phyloP scores from a whole-genome alignment of 2,888 invertebrate genomes.

The Copidosoma aretas region DNA sequence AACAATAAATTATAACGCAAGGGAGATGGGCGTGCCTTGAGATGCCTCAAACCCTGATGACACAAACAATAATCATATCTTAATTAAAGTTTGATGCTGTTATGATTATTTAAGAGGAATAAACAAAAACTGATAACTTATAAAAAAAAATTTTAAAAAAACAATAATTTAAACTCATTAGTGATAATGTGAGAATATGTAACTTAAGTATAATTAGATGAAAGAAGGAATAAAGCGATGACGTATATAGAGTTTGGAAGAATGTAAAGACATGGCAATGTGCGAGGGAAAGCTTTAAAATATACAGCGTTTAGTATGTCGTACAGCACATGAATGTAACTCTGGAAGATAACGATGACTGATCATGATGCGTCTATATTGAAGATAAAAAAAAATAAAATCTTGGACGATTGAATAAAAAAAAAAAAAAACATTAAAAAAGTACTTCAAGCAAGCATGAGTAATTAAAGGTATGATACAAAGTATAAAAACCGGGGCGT shows the following conservation, averaged over 20 bases:
- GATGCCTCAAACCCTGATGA: constrained; percentile 54
- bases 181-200: constrained; percentile 37
- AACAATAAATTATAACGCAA: constrained; percentile 39
- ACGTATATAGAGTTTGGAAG: background rate
- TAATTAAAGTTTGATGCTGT: constrained; percentile 42
- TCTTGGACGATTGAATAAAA: constrained; percentile 11
- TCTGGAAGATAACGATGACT: constrained; percentile 25
- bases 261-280: background rate
- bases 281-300: background rate
- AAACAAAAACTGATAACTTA: constrained; percentile 6
- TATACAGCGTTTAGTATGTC: no score
- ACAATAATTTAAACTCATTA: constrained; percentile 16
- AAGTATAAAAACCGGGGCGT: background rate
- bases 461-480: background rate
- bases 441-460: background rate
- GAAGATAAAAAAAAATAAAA: constrained; percentile 9
- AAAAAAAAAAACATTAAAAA: background rate
- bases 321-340: constrained; percentile 13
- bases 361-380: constrained; percentile 9
- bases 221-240: background rate
- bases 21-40: constrained; percentile 57
- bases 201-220: background rate
- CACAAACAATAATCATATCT: constrained; percentile 59
- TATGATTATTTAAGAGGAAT: constrained; percentile 31
- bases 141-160: constrained; percentile 17